Evolutionary conservation across 1,140 invertebrate genomes (phyloP).

Genomic region (Plutomurus gul): DNA sequence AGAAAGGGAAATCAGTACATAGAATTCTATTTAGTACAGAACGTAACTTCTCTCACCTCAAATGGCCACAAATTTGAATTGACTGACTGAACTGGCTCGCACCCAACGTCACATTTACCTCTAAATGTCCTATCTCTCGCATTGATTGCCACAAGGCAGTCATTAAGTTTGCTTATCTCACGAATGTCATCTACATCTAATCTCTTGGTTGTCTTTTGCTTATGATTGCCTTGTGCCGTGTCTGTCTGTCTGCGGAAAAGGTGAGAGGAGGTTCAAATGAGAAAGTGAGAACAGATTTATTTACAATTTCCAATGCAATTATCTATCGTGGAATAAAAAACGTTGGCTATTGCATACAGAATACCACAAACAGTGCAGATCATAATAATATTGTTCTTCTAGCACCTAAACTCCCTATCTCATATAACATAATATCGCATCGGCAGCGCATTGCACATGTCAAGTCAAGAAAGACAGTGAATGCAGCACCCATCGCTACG

Average conservation of each 20-base stretch:
- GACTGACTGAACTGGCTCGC: background rate
- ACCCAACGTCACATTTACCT: background rate
- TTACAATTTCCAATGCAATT: constrained; percentile 12
- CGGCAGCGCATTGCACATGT: too few relatives aligned
- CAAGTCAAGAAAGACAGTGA: background rate
- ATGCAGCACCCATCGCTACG: background rate
- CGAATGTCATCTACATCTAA: background rate
- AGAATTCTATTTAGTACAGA: too few relatives aligned
- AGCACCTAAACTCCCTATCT: too few relatives aligned
- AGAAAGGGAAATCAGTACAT: too few relatives aligned
- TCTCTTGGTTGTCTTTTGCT: background rate
- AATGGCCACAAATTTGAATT: background rate
- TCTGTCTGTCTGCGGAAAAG: background rate
- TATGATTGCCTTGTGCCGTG: background rate
- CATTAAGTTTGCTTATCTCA: background rate
- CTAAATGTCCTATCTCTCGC: background rate
- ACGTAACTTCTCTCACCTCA: too few relatives aligned
- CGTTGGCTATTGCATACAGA: background rate
- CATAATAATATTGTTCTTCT: too few relatives aligned
- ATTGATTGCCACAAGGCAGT: background rate
- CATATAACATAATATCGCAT: too few relatives aligned
- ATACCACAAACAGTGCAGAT: constrained; percentile 5
- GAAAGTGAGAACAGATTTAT: constrained; percentile 21
- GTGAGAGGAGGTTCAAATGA: background rate
- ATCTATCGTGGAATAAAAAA: background rate